Evolutionary conservation across 2,888 invertebrate species (phyloP).

Genomic region (Alcis repandata): DNA sequence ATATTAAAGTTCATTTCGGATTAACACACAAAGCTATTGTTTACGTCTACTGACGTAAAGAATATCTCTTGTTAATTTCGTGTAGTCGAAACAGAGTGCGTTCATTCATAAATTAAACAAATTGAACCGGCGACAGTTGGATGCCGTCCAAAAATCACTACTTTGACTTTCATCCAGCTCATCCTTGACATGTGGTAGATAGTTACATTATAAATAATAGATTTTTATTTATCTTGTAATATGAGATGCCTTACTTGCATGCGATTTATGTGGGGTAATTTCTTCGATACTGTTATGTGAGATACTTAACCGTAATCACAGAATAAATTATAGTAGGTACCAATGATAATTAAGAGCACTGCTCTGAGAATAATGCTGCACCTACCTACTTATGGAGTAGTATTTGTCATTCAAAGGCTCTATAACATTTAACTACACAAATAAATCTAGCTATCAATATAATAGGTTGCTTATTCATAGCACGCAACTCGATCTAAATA

Average conservation of each 20-base stretch:
- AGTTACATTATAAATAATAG: conserved; percentile 51
- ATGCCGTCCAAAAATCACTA: conserved; percentile 63
- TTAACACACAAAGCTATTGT: conserved; percentile 29
- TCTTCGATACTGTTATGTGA: neutral
- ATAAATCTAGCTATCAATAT: conserved; percentile 29
- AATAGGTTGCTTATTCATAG: conserved; percentile 29
- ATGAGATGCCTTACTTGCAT: conserved; percentile 21
- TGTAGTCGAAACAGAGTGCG: conserved; percentile 48
- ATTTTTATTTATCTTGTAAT: conserved; percentile 34
- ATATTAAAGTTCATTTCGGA: conserved; percentile 12
- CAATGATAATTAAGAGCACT: no score
- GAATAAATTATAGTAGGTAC: neutral
- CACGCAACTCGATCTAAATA: conserved; percentile 33
- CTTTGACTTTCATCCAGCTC: conserved; percentile 57
- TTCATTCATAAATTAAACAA: conserved; percentile 69
- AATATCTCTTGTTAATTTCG: conserved; percentile 29
- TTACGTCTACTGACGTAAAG: conserved; percentile 39
- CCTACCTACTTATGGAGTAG: neutral
- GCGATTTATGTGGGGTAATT: conserved; percentile 15
- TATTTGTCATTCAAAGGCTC: conserved; percentile 2
- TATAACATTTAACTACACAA: conserved; percentile 20
- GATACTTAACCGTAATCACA: neutral
- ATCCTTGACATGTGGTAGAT: conserved; percentile 65
- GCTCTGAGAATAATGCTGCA: no score
- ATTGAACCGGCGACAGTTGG: conserved; percentile 62